These are phyloP conservation scores for Asteroscopus sphinx DNA, from an alignment of 2,888 invertebrate genomes.

Conservation along the genomic window DNA sequence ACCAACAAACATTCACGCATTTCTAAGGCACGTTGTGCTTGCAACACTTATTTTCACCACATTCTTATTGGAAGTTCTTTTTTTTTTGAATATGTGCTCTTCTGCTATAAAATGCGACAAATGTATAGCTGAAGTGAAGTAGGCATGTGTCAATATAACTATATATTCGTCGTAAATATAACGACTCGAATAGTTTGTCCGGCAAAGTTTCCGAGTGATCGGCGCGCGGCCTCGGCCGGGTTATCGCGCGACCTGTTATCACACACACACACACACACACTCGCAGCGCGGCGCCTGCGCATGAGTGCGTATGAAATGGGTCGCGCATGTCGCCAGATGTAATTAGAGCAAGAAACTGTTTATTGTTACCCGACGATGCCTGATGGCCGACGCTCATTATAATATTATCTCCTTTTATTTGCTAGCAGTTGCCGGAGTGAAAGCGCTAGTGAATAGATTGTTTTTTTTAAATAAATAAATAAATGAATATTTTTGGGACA, in stretches of 20 bases:
- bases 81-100: too few relatives aligned
- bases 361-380: constrained; percentile 57
- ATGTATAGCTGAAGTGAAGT: neutral
- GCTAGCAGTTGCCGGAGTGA: constrained; percentile 9
- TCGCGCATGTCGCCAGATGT: constrained; percentile 71
- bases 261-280: constrained; percentile 56
- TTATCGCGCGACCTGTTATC: constrained; percentile 80
- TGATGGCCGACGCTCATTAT: constrained; percentile 35
- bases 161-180: constrained; percentile 6
- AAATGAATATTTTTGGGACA: too few relatives aligned
- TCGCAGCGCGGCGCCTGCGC: constrained; percentile 11
- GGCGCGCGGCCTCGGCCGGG: constrained; percentile 62
- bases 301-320: constrained; percentile 63
- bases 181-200: constrained; percentile 21
- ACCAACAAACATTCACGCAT: too few relatives aligned
- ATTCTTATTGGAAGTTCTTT: too few relatives aligned
- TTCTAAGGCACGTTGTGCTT: too few relatives aligned
- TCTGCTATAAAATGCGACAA: neutral
- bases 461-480: too few relatives aligned
- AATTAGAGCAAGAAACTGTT: constrained; percentile 76
- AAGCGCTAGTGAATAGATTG: neutral
- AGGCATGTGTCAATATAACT: neutral
- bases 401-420: constrained; percentile 26
- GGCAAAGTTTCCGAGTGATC: constrained; percentile 34
- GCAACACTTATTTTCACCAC: too few relatives aligned